A percentile compares a stretch with the other conserved stretches of the same genome.
Conservation (phyloP, 2,888 invertebrate species). For the Ametastegia equiseti region DNA sequence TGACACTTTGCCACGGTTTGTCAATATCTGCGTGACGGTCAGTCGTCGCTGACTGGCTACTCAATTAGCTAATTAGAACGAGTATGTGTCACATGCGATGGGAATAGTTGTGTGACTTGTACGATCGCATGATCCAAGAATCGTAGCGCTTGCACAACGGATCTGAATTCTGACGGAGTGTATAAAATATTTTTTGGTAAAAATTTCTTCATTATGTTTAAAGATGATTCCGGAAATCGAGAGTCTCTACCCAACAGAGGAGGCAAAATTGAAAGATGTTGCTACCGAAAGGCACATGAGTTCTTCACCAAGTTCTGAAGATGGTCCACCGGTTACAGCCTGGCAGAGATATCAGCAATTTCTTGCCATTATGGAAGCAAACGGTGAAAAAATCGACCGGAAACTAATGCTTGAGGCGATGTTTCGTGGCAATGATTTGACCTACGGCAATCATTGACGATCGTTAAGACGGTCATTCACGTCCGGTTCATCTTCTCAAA, state of each 20-base stretch:
- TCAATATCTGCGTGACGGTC: neutral
- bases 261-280: conserved; percentile 31
- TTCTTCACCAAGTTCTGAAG: conserved; percentile 19
- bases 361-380: conserved; percentile 66
- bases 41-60: neutral
- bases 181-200: no score
- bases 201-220: no score
- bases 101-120: neutral
- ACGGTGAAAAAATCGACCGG: conserved; percentile 66
- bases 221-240: conserved; percentile 71
- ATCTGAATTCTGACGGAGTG: neutral
- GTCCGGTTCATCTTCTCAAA: neutral
- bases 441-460: conserved; percentile 65
- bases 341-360: conserved; percentile 71
- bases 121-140: neutral
- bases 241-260: conserved; percentile 40
- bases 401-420: conserved; percentile 70
- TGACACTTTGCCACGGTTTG: neutral
- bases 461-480: neutral
- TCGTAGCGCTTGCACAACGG: neutral
- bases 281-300: neutral
- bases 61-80: conserved; percentile 27
- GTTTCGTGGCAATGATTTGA: conserved; percentile 71
- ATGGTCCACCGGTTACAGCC: conserved; percentile 60
- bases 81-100: neutral